Conservation (phyloP, 2,888 invertebrate species). For the Furcula furcula region DNA sequence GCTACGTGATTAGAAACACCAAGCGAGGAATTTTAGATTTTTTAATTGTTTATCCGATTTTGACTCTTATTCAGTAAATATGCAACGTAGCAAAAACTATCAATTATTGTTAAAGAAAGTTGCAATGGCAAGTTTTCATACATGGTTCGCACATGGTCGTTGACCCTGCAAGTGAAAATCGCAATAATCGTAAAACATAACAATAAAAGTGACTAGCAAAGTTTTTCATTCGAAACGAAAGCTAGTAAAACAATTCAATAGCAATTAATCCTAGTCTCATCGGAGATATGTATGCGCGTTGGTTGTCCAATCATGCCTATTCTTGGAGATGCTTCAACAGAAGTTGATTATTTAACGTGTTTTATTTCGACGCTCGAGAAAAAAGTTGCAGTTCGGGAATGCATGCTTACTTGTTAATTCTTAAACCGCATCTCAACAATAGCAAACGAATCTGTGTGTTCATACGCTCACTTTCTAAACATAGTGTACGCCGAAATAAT, state of each 20-base stretch:
- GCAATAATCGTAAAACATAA: slow-evolving; percentile 34
- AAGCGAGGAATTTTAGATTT: slow-evolving; percentile 35
- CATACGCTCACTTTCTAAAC: slow-evolving; percentile 61
- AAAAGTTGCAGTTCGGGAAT: slow-evolving; percentile 21
- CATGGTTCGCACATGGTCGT: slow-evolving; percentile 9
- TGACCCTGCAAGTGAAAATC: slow-evolving; percentile 53
- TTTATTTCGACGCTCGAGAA: slow-evolving; percentile 47
- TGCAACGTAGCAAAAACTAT: background rate
- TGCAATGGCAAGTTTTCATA: background rate
- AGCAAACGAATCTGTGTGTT: slow-evolving; percentile 20
- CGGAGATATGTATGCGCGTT: slow-evolving; percentile 40
- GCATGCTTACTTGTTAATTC: background rate
- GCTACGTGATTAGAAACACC: slow-evolving; percentile 36
- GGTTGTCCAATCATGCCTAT: slow-evolving; percentile 53
- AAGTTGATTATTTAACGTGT: slow-evolving; percentile 60
- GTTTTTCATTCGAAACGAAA: slow-evolving; percentile 63
- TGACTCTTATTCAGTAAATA: too few species aligned
- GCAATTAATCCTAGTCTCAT: slow-evolving; percentile 49
- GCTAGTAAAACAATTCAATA: slow-evolving; percentile 58
- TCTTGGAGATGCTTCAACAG: slow-evolving; percentile 65
- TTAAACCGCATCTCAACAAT: slow-evolving; percentile 19
- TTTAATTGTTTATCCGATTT: too few species aligned
- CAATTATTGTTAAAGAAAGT: background rate
- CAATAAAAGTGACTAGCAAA: slow-evolving; percentile 48
- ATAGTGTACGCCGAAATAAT: slow-evolving; percentile 45